These are phyloP conservation scores for Seriola rivoliana DNA, from an alignment of 2,113 vertebrate genomes.

Conservation along the genomic window DNA sequence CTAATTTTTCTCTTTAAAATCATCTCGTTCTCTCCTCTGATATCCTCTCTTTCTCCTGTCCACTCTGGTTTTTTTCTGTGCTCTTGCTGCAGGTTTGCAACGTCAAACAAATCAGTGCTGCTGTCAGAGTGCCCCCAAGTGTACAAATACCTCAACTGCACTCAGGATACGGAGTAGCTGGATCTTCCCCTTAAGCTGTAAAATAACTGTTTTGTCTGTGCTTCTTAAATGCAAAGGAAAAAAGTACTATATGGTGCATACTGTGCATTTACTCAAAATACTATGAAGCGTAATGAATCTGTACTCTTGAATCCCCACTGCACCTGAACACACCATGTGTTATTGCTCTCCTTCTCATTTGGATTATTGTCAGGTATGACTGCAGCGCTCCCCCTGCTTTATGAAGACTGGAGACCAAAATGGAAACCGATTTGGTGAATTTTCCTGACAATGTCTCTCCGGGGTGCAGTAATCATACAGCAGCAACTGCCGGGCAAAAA, in stretches of 20 bases:
- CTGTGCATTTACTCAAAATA: background rate
- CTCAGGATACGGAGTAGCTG: background rate
- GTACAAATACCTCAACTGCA: constrained; percentile 61
- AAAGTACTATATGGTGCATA: background rate
- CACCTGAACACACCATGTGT: constrained; percentile 10
- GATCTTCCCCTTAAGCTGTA: background rate
- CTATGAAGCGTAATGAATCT: background rate
- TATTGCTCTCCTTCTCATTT: constrained; percentile 31
- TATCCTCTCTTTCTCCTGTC: constrained; percentile 16
- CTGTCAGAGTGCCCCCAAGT: constrained; percentile 80
- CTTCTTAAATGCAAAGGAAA: background rate
- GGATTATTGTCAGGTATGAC: constrained; percentile 42
- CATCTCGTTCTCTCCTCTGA: constrained; percentile 7
- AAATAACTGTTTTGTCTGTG: background rate
- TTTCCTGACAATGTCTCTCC: constrained; percentile 41
- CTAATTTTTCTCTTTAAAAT: constrained; percentile 1
- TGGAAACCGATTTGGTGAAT: constrained; percentile 36
- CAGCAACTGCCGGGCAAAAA: constrained; percentile 31
- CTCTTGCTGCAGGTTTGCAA: constrained; percentile 21
- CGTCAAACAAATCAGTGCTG: constrained; percentile 52
- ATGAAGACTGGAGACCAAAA: constrained; percentile 32
- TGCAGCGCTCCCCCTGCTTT: background rate
- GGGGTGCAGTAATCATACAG: constrained; percentile 34
- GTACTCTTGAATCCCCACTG: constrained; percentile 24
- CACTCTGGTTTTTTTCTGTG: background rate